Conservation (phyloP, 2,797 vertebrate genomes). For the Thamnophis elegans region DNA sequence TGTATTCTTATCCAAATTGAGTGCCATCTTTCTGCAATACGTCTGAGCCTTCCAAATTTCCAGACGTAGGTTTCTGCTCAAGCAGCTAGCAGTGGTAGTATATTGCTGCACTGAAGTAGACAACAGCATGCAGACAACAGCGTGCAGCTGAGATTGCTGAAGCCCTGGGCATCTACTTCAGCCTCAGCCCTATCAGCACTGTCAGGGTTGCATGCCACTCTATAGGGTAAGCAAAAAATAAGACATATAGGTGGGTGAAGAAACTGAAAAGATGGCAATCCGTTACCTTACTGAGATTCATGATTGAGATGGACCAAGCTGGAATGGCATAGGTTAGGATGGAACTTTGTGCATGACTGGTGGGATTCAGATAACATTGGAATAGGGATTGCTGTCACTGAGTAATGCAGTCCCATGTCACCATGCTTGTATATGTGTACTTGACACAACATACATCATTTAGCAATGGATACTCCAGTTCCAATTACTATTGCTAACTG, state of each 20-base stretch:
- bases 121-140: background rate
- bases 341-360: background rate
- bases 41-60: background rate
- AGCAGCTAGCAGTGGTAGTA: background rate
- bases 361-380: background rate
- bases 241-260: background rate
- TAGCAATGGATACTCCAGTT: background rate
- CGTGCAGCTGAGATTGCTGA: background rate
- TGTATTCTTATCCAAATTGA: background rate
- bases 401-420: background rate
- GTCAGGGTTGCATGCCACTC: background rate
- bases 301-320: background rate
- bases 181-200: background rate
- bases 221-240: background rate
- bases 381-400: background rate
- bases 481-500: background rate
- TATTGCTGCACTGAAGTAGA: background rate
- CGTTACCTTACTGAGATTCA: background rate
- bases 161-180: background rate
- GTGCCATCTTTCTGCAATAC: background rate
- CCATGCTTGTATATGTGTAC: background rate
- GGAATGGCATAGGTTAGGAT: background rate
- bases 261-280: background rate
- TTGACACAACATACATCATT: background rate
- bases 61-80: background rate